Percentiles rank a stretch among this genome's conserved stretches.
Evolutionary conservation across 1,140 invertebrate genomes (phyloP).

Genomic region (Aricia agestis): DNA sequence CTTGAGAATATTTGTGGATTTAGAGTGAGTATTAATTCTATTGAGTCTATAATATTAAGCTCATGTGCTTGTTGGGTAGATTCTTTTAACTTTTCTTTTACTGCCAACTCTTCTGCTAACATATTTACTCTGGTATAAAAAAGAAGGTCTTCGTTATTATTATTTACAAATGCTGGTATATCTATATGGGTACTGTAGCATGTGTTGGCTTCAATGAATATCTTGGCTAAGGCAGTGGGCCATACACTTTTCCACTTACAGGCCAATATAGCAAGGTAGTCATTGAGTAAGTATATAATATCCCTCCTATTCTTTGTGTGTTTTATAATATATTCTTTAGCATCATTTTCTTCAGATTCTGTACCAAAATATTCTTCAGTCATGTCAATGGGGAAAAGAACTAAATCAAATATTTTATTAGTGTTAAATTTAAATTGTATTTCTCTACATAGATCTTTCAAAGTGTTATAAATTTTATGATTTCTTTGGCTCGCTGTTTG

Average conservation of each 20-base stretch:
- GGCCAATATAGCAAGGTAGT: constrained; percentile 77
- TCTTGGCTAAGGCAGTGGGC: constrained; percentile 77
- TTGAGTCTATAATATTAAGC: constrained; percentile 52
- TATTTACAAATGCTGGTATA: constrained; percentile 72
- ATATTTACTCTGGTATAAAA: constrained; percentile 79
- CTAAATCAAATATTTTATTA: constrained; percentile 79
- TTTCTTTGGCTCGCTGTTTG: constrained; percentile 64
- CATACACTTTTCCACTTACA: constrained; percentile 80
- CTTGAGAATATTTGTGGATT: constrained; percentile 70
- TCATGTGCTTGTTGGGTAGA: constrained; percentile 49
- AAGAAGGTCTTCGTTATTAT: constrained; percentile 72
- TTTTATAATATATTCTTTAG: constrained; percentile 79
- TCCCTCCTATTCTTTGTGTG: constrained; percentile 73
- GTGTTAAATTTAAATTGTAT: constrained; percentile 81
- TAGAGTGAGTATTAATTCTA: constrained; percentile 55
- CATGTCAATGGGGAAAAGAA: constrained; percentile 38
- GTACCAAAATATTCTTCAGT: constrained; percentile 79
- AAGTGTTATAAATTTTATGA: constrained; percentile 80
- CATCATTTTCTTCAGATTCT: constrained; percentile 79
- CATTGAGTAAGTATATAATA: constrained; percentile 80
- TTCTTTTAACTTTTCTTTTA: constrained; percentile 75
- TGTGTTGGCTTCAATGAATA: constrained; percentile 79
- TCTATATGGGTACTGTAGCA: constrained; percentile 75
- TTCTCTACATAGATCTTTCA: constrained; percentile 78
- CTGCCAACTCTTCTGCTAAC: constrained; percentile 79